phyloP scores from a whole-genome alignment of 64 coral and sea anemone genomes.

The Trachythela sp. region DNA sequence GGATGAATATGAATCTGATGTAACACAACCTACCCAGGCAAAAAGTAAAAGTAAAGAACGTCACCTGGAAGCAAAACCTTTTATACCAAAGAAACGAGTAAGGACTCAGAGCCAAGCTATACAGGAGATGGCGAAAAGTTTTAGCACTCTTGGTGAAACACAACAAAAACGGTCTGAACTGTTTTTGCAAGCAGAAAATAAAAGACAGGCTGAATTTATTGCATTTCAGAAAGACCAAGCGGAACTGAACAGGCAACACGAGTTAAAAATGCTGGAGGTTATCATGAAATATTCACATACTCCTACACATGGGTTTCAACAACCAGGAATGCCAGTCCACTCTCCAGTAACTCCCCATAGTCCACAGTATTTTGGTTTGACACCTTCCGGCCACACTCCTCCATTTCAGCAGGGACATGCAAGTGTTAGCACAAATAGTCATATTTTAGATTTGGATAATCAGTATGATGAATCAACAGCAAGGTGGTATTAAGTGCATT shows the following conservation, averaged over 20 bases:
- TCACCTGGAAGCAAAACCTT: background rate
- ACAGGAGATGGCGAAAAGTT: background rate
- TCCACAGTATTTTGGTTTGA: background rate
- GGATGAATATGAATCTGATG: constrained; percentile 19
- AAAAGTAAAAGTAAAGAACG: background rate
- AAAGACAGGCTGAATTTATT: constrained; percentile 25
- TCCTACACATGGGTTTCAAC: background rate
- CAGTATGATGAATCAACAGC: background rate
- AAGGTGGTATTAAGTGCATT: background rate
- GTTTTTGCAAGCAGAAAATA: constrained; percentile 5
- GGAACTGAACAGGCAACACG: constrained; percentile 26
- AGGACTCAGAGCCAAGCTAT: constrained; percentile 11
- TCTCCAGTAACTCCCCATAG: background rate
- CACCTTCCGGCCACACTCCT: background rate
- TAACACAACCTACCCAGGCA: background rate
- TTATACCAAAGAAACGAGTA: background rate
- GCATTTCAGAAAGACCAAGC: constrained; percentile 14
- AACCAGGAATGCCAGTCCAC: background rate
- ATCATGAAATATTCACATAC: background rate
- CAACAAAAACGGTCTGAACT: background rate
- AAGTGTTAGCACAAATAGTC: background rate
- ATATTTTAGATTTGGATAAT: background rate
- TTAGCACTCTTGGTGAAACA: background rate
- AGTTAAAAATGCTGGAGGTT: background rate
- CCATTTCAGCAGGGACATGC: background rate